Evolutionary conservation across 2,113 vertebrate genomes (phyloP).

Genomic region (Clarias gariepinus): DNA sequence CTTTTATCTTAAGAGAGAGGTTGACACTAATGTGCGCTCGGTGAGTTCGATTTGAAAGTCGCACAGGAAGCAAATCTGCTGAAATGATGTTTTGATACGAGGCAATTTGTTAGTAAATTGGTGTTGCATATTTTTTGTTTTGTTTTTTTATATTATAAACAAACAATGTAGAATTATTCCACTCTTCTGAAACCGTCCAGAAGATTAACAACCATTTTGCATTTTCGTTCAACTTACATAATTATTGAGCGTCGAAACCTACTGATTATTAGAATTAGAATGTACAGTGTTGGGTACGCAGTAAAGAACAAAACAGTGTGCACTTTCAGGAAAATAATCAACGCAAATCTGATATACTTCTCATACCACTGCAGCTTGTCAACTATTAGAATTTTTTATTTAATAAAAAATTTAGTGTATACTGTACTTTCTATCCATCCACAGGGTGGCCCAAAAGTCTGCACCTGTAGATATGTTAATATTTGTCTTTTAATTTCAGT

Average conservation of each 20-base stretch:
- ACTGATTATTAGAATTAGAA: background rate
- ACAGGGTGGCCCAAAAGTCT: background rate
- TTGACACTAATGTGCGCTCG: conserved; percentile 31
- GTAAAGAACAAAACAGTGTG: background rate
- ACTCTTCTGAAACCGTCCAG: background rate
- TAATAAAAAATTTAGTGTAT: background rate
- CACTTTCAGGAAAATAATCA: background rate
- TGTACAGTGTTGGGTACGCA: background rate
- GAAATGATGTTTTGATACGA: conserved; percentile 17
- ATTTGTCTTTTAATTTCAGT: no score
- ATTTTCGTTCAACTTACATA: background rate
- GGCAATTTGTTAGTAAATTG: conserved; percentile 16
- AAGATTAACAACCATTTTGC: conserved; percentile 26
- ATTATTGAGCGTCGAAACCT: background rate
- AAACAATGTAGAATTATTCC: background rate
- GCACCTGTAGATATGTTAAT: no score
- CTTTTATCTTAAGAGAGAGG: conserved; percentile 50
- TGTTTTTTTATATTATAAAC: background rate
- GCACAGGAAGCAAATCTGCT: conserved; percentile 28
- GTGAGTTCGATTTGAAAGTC: conserved; percentile 44
- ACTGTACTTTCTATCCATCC: background rate
- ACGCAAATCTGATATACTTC: background rate
- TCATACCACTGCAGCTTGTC: background rate
- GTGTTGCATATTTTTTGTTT: background rate
- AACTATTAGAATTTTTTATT: background rate